Percentiles rank a stretch among this genome's conserved stretches.
phyloP scores from a whole-genome alignment of 2,797 vertebrate species.

The Tympanoctomys barrerae region DNA sequence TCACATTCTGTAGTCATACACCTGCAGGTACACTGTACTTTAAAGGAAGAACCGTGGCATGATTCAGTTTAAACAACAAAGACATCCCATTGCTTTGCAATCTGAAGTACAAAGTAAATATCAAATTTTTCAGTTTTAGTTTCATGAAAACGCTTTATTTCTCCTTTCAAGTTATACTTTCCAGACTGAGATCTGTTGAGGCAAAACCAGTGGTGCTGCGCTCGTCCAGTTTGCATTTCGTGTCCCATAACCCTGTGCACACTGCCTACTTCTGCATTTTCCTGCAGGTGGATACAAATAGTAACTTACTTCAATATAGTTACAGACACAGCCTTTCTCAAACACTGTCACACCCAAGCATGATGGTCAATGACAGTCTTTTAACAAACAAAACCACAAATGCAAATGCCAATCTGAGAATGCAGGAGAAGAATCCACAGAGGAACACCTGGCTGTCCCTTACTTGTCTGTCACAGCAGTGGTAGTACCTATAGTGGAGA shows the following conservation, averaged over 20 bases:
- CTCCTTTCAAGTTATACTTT: neutral
- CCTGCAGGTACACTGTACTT: neutral
- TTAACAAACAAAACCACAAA: neutral
- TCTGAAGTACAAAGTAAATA: slow-evolving; percentile 48
- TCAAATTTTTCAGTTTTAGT: neutral
- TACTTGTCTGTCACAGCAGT: neutral
- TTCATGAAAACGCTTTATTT: neutral
- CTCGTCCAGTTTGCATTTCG: neutral
- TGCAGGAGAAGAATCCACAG: neutral
- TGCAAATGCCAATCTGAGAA: neutral
- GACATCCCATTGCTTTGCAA: neutral
- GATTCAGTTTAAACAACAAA: slow-evolving; percentile 23
- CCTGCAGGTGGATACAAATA: neutral
- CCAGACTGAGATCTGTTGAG: neutral
- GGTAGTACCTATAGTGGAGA: neutral
- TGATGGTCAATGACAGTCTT: neutral
- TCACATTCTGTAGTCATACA: neutral
- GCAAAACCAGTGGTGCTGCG: neutral
- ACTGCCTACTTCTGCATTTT: neutral
- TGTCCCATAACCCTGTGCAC: neutral
- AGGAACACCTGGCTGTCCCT: neutral
- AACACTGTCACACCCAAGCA: neutral
- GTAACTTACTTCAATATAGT: neutral
- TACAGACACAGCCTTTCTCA: neutral
- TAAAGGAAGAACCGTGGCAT: neutral